Evolutionary conservation across 2,888 invertebrate species (phyloP), one percentile per base, ranked within the genome.

Genomic region (Capitulum mitella): DNA sequence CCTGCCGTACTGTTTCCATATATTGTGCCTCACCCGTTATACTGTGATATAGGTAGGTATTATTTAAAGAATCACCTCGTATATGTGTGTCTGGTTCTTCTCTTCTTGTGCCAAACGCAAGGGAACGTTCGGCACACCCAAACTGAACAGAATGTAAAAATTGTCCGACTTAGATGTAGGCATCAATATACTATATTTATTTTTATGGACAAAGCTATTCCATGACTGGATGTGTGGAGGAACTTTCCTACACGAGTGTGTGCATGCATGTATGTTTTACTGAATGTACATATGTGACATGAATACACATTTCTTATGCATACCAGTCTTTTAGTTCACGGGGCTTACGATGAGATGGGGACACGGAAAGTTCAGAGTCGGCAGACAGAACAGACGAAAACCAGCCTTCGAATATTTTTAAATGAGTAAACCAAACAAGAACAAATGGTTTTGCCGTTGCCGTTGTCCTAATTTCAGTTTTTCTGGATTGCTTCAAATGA

Each of bases 21-120:
- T 3, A 64, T 6, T 16, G 32, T 3, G 40, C 40, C 70, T 40
- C 26, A 19, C 26, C 37, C 26, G 70, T 70, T 70, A 70, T 40
- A 37, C 70, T 70, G 70, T 70, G 70, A 70, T 70, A 70, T 70
- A 70, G 70, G 40, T 70, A 70, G 70, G 70, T 70, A 70, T 70
- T 70, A 70, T 70, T 70, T 70, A 70, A 70, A 37, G 40, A 70
- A n/a, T 40, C 12, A 40, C 12, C 40, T 40, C 26, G 70, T 40
- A 64, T 64, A 64, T 34, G 37, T 70, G 70, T 40, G 26, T 19
- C 70, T 16, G 40, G 29, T 12, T 40, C 70, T 70, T 40, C 37
- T 26, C 3, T 19, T 19, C 1, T 5, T 70, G 70, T 70, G 70
- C 70, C 70, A 70, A 70, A 70, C 14, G 40, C 26, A 37, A 5